Conservation (phyloP, 2,797 vertebrate genomes). For the Graptemys geographica region DNA sequence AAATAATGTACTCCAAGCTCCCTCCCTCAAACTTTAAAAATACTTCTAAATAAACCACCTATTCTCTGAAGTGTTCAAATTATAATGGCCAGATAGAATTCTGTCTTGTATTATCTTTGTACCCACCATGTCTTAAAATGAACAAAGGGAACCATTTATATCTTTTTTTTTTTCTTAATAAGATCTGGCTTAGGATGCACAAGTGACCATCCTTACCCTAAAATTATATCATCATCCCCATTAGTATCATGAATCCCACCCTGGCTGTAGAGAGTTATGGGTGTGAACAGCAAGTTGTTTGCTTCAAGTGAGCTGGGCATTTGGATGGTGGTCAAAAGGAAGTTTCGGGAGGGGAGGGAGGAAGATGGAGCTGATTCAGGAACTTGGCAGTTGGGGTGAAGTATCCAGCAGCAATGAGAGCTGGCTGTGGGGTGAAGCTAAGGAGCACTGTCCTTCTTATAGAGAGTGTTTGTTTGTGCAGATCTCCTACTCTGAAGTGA, state of each 20-base stretch:
- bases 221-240: too few species aligned
- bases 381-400: background rate
- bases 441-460: background rate
- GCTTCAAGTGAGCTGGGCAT: background rate
- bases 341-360: background rate
- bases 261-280: background rate
- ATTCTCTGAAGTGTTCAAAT: background rate
- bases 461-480: background rate
- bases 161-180: background rate
- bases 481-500: background rate
- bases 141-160: background rate
- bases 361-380: background rate
- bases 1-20: background rate
- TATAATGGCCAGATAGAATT: background rate
- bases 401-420: background rate
- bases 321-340: background rate
- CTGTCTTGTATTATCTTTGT: background rate
- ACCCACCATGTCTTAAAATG: background rate
- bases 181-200: background rate
- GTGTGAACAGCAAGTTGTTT: background rate
- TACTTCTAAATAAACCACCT: background rate
- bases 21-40: background rate
- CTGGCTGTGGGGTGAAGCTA: background rate
- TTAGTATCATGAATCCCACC: background rate
- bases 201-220: background rate